Evolutionary conservation across 2,888 invertebrate species (phyloP).

Genomic region (Ophion ellenae): DNA sequence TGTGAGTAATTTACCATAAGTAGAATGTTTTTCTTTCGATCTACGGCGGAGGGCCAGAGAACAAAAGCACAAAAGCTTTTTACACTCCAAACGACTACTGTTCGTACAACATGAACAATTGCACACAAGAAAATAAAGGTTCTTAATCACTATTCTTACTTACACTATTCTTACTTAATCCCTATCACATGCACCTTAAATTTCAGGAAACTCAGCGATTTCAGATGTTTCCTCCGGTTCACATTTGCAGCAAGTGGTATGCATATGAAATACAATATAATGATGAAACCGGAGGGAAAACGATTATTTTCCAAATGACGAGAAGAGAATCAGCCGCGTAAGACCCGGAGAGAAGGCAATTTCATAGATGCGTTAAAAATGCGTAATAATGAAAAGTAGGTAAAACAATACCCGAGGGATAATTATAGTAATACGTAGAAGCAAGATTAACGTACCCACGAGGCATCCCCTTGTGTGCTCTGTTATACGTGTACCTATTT

Average conservation of each 20-base stretch:
- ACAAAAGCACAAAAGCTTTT: neutral
- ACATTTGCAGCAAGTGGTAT: neutral
- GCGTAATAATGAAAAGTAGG: constrained; percentile 53
- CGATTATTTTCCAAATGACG: constrained; percentile 20
- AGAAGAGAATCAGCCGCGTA: neutral
- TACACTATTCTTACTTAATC: no score
- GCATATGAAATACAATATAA: neutral
- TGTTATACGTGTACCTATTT: neutral
- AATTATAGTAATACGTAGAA: constrained; percentile 43
- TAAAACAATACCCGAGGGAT: constrained; percentile 55
- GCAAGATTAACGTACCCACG: constrained; percentile 6
- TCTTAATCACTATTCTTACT: neutral
- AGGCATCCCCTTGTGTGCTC: neutral
- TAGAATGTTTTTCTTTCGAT: neutral
- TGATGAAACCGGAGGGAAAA: constrained; percentile 13
- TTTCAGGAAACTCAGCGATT: neutral
- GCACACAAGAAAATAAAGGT: no score
- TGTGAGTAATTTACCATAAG: neutral
- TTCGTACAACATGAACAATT: no score
- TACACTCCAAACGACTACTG: neutral
- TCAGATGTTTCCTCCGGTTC: neutral
- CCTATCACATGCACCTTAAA: no score
- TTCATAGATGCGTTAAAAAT: constrained; percentile 27
- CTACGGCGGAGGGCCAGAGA: no score
- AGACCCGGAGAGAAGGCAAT: constrained; percentile 6